Evolutionary conservation across 1,140 invertebrate genomes (phyloP).

Genomic region (Hermetia illucens): DNA sequence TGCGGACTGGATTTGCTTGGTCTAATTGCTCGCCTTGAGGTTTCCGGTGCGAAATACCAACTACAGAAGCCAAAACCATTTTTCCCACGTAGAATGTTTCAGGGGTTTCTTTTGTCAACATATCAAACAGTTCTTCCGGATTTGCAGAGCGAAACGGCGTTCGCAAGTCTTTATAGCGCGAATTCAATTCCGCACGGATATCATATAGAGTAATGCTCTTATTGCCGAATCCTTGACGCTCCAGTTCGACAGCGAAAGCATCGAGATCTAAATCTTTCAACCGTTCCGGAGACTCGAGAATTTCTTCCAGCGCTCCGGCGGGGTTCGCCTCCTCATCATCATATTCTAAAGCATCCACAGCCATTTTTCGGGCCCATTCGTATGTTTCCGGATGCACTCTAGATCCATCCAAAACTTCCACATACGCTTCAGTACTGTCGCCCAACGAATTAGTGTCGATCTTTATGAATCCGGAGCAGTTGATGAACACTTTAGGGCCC

Average conservation of each 20-base stretch:
- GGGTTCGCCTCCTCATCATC: slow-evolving; percentile 94
- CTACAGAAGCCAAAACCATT: slow-evolving; percentile 61
- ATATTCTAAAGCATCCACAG: slow-evolving; percentile 96
- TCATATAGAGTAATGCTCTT: slow-evolving; percentile 97
- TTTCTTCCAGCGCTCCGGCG: slow-evolving; percentile 92
- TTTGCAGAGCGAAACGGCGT: slow-evolving; percentile 63
- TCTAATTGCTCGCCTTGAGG: slow-evolving; percentile 88
- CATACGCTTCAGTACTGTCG: slow-evolving; percentile 86
- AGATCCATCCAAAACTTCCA: slow-evolving; percentile 94
- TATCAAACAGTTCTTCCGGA: slow-evolving; percentile 81
- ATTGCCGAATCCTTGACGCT: slow-evolving; percentile 90
- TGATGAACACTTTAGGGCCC: slow-evolving; percentile 98
- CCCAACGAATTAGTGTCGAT: slow-evolving; percentile 92
- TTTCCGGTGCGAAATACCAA: slow-evolving; percentile 68
- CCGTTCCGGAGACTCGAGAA: slow-evolving; percentile 86
- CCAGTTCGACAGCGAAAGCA: slow-evolving; percentile 95
- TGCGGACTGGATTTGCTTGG: slow-evolving; percentile 85
- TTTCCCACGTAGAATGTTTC: slow-evolving; percentile 92
- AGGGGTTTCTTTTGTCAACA: slow-evolving; percentile 91
- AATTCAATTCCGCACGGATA: slow-evolving; percentile 89
- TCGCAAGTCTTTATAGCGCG: slow-evolving; percentile 89
- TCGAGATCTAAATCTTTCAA: slow-evolving; percentile 95
- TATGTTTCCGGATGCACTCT: slow-evolving; percentile 98
- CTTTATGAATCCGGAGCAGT: slow-evolving; percentile 98
- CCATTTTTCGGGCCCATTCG: slow-evolving; percentile 99